Evolutionary conservation across 2,888 invertebrate genomes (phyloP).

Genomic region (Shargacucullia verbasci): DNA sequence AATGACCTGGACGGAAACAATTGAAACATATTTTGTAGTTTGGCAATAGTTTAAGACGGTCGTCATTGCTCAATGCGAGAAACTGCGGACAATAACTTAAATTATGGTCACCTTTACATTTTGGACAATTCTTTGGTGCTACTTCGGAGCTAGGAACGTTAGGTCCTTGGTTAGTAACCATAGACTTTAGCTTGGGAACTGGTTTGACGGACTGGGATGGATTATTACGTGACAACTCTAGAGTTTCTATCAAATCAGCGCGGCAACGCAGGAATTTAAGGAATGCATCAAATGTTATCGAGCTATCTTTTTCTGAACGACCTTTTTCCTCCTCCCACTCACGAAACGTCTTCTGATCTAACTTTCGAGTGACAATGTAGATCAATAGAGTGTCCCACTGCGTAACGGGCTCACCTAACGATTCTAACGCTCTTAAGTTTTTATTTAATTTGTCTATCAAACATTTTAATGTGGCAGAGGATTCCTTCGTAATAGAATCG

Average conservation of each 20-base stretch:
- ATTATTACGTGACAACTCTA: neutral
- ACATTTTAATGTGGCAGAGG: neutral
- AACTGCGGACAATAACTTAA: neutral
- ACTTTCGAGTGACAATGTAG: neutral
- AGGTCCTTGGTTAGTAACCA: no score
- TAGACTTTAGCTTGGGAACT: no score
- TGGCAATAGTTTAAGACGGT: neutral
- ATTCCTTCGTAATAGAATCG: neutral
- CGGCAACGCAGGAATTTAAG: neutral
- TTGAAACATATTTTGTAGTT: slow-evolving; percentile 41
- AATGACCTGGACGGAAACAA: slow-evolving; percentile 44
- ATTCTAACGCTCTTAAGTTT: neutral
- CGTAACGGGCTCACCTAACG: neutral
- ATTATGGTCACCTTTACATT: neutral
- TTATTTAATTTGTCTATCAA: neutral
- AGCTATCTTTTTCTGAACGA: slow-evolving; percentile 10
- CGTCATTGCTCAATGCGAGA: neutral
- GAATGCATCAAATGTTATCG: slow-evolving; percentile 23
- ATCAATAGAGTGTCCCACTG: slow-evolving; percentile 1
- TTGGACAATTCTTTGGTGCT: neutral
- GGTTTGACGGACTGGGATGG: no score
- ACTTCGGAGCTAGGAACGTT: no score
- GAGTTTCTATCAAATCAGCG: neutral
- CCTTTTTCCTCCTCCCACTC: slow-evolving; percentile 10
- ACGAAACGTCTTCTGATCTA: slow-evolving; percentile 5